phyloP scores from a whole-genome alignment of 2,113 vertebrate genomes.

The Bolborhynchus lineola region DNA sequence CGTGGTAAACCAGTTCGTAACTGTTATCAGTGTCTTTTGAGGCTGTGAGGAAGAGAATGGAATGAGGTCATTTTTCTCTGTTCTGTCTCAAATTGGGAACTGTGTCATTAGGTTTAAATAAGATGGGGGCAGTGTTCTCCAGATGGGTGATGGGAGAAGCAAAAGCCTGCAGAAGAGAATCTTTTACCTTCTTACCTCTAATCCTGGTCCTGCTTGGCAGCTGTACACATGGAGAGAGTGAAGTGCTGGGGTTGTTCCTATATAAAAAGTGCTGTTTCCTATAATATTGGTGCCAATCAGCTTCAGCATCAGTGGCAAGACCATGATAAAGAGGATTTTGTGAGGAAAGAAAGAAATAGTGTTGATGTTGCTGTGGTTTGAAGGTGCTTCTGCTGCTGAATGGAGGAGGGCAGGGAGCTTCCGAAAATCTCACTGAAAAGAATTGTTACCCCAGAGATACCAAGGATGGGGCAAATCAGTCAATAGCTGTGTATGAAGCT shows the following conservation, averaged over 20 bases:
- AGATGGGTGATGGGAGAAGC: background rate
- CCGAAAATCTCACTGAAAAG: background rate
- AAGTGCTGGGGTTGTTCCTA: background rate
- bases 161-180: background rate
- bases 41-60: background rate
- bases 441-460: background rate
- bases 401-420: background rate
- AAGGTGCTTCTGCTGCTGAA: background rate
- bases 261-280: background rate
- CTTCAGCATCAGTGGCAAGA: background rate
- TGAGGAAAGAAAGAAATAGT: background rate
- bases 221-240: background rate
- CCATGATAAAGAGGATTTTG: background rate
- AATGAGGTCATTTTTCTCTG: background rate
- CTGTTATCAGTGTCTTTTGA: background rate
- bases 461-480: background rate
- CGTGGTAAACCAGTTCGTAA: background rate
- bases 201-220: background rate
- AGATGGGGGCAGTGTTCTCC: background rate
- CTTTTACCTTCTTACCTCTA: background rate
- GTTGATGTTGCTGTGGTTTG: background rate
- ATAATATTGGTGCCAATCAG: background rate
- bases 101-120: background rate
- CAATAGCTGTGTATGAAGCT: accelerated
- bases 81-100: background rate